Evolutionary conservation across 2,797 vertebrate species (phyloP).

Genomic region (Fistularia commersonii): DNA sequence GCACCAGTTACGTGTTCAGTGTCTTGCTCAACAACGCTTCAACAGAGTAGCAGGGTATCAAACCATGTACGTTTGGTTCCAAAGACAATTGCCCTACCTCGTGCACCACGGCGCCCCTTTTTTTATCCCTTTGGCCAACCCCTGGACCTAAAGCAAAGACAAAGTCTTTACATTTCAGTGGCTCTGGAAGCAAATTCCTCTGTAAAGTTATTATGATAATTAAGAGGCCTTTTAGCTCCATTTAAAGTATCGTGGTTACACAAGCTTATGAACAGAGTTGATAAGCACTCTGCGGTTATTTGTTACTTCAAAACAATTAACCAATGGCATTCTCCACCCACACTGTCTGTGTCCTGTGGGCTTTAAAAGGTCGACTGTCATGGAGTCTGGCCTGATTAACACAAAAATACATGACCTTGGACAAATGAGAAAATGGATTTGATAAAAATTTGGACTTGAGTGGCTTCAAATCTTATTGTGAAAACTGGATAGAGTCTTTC

Average conservation of each 20-base stretch:
- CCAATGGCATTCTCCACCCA: conserved; percentile 51
- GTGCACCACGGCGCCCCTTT: no score
- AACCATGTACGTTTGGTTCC: no score
- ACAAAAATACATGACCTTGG: conserved; percentile 26
- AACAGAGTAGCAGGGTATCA: no score
- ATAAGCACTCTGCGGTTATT: conserved; percentile 39
- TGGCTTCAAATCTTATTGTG: no score
- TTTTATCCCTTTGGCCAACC: conserved; percentile 10
- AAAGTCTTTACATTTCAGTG: conserved; percentile 25
- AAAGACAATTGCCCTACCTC: no score
- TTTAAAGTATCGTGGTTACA: conserved; percentile 35
- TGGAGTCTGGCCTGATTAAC: conserved; percentile 2
- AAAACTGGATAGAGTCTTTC: no score
- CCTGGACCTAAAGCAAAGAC: conserved; percentile 5
- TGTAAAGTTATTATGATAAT: conserved; percentile 14
- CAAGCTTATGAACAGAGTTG: conserved; percentile 36
- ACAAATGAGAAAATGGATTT: conserved; percentile 11
- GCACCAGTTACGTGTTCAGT: no score
- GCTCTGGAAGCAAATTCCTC: conserved; percentile 1
- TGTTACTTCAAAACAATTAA: conserved; percentile 51
- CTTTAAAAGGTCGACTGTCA: background rate
- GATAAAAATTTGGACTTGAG: no score
- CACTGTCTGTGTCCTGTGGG: conserved; percentile 27
- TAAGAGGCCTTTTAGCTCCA: conserved; percentile 10
- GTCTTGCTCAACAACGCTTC: no score